Base-by-base conservation (phyloP, 2,113 vertebrate species). In the Geococcyx californianus region DNA sequence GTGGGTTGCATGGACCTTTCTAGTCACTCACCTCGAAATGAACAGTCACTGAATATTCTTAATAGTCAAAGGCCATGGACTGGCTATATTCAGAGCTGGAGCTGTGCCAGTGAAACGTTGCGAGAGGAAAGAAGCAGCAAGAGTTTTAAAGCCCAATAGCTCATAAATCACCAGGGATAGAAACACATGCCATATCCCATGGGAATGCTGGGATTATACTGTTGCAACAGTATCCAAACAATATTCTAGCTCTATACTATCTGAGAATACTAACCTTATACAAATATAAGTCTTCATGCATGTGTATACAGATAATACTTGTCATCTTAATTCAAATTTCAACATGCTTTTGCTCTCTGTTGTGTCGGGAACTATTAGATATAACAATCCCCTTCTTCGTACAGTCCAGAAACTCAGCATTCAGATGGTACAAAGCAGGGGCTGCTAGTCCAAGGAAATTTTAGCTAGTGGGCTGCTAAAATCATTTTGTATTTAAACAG, bases 101-200 rank as follows among this genome's bases (percentile, higher is more conserved):
- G 29, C 29, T 1, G 1, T 87, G 95, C 91, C 95, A 96, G 56
- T 3, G 4, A 93, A 92, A 84, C 4, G 4, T 87, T 95, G 60
- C 90, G 93, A 66, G 69, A 92, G 81, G 84, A 95, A 91, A 93
- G 91, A 77, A 75, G 68, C 85, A 93, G 74, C 69, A 45, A 87
- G 88, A 95, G 52, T 90, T 95, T 95, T 95, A 89, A 96, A 67
- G 77, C 89, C 66, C 95, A 92, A 62, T 88, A 92, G 90, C 73
- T 95, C 69, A 84, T 96, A 95, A 95, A 94, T 94, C 74, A 96
- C 58, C 20, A 68, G 66, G 83, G 94, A 84, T 84, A 93, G 73
- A 94, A 96, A 90, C 70, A 87, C 60, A 89, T 49, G 75, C 79
- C n/a, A 16, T 63, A 76, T 93, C 89, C 74, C 76, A 62, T 0